Base-by-base conservation (phyloP, 2,888 invertebrate genomes). In the Oxystoma pomonae region DNA sequence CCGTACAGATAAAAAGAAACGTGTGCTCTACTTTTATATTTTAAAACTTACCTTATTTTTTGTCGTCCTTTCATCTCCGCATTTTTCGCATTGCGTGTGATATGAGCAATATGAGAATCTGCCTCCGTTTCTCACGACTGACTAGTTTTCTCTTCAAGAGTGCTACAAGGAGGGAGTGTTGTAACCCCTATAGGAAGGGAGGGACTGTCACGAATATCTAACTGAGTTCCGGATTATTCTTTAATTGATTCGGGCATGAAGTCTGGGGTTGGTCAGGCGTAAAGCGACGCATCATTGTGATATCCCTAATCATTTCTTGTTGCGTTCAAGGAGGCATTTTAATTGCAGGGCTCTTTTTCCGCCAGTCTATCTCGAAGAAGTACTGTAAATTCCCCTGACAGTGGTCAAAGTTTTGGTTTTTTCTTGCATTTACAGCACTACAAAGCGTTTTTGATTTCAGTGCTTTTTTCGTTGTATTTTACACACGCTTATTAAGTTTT, bases 221-320 rank as follows among this genome's bases (percentile, higher is more conserved):
- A 73, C 79, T 12, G 35, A 80, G 83, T 83, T 83, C 83, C 83
- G 83, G 83, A 83, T 83, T 83, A 83, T 83, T 83, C 81, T 83
- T 83, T 83, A 84, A 84, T 84, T 83, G 84, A 84, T 84, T 83
- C 81, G 78, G 77, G 79, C 79, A 80, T 79, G 79, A 79, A 79
- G 73, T 76, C 78, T 76, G 78, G 72, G 76, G 73, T 74, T 72
- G 74, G 73, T 78, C 78, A 77, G 76, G 77, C 79, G 80, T 77
- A 73, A 80, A 78, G 74, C 73, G 75, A 63, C 50, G 53, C 17
- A 53, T 17, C 53, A 75, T 76, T 74, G 70, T 73, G 76, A 77
- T 78, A 78, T 77, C 78, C 78, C 78, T 76, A 79, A 79, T 80
- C 77, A 79, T 80, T 79, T 79, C 78, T 77, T 75, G 76, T 74